These are phyloP conservation scores for Dunckerocampus dactyliophorus DNA, from an alignment of 2,113 vertebrate species.

Conservation along the genomic window DNA sequence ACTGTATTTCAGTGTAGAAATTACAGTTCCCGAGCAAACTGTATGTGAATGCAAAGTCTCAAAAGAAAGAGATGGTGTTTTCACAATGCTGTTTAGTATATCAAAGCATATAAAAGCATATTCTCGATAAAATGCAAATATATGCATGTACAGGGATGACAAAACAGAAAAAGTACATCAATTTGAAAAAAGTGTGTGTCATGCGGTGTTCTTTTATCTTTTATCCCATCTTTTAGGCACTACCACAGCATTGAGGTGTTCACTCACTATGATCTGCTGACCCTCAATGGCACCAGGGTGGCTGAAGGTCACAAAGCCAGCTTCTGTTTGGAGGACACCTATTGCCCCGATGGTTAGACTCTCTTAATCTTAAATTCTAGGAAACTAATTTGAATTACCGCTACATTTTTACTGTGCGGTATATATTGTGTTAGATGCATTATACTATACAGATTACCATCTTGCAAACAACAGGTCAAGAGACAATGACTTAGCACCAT, in stretches of 20 bases:
- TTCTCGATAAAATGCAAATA: no score
- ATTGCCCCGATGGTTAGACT: constrained; percentile 81
- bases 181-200: no score
- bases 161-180: no score
- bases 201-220: not conserved
- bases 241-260: constrained; percentile 99
- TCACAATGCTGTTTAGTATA: no score
- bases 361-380: constrained; percentile 14
- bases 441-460: no score
- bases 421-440: no score
- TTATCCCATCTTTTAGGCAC: constrained; percentile 74
- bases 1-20: constrained; percentile 9
- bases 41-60: not conserved
- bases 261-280: constrained; percentile 95
- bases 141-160: no score
- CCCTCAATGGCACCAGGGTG: constrained; percentile 88
- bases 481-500: not conserved
- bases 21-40: not conserved
- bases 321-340: constrained; percentile 96
- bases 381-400: no score
- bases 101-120: no score
- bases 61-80: no score
- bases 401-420: no score
- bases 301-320: constrained; percentile 98
- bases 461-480: no score